Evolutionary conservation across 2,797 vertebrate species (phyloP).

Genomic region (Enteromius paludinosus): DNA sequence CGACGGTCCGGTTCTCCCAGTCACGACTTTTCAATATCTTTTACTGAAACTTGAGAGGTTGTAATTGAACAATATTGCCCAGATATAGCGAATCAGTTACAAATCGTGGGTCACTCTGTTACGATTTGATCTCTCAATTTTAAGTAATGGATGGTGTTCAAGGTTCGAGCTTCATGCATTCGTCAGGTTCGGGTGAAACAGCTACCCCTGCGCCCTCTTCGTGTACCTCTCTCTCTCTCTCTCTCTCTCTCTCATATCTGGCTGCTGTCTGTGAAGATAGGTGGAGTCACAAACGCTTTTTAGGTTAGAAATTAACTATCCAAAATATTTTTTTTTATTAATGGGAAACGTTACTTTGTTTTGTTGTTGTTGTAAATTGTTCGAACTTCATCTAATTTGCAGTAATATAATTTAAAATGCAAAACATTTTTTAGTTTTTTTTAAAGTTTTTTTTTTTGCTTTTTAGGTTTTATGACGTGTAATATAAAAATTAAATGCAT

Average conservation of each 20-base stretch:
- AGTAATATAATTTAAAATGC: background rate
- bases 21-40: constrained; percentile 30
- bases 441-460: too few relatives aligned
- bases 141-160: background rate
- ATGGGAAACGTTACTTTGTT: background rate
- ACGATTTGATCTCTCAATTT: background rate
- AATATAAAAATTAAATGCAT: background rate
- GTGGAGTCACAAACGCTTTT: constrained; percentile 17
- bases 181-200: constrained; percentile 16
- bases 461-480: background rate
- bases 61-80: background rate
- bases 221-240: constrained; percentile 6
- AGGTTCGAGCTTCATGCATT: constrained; percentile 26
- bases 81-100: background rate
- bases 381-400: background rate
- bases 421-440: too few relatives aligned
- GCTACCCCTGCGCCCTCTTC: background rate
- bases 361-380: background rate
- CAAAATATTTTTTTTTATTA: background rate
- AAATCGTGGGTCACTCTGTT: background rate
- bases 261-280: background rate
- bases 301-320: background rate
- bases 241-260: background rate
- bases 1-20: background rate
- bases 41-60: constrained; percentile 16